phyloP scores from a whole-genome alignment of 2,888 invertebrate species.

The Eustalomyia histrio region DNA sequence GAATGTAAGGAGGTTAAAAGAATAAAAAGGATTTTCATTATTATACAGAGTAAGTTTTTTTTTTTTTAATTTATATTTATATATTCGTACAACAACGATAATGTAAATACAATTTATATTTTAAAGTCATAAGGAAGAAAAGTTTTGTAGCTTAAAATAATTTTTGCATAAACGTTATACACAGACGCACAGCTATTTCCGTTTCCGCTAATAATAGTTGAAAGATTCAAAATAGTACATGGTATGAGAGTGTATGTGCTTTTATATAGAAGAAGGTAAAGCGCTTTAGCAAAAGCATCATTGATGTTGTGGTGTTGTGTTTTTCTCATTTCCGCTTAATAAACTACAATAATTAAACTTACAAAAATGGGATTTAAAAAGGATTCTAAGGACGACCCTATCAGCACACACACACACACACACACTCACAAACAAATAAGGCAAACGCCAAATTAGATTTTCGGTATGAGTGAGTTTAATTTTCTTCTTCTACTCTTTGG shows the following conservation, averaged over 20 bases:
- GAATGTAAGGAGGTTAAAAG: background rate
- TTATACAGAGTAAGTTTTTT: conserved; percentile 32
- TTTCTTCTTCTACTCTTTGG: background rate
- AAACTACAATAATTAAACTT: conserved; percentile 77
- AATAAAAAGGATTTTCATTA: conserved; percentile 23
- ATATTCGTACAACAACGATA: background rate
- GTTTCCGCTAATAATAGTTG: conserved; percentile 50
- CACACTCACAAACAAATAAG: no score
- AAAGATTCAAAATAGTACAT: conserved; percentile 21
- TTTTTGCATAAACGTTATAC: background rate
- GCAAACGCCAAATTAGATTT: background rate
- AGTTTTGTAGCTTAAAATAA: background rate
- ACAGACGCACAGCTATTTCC: conserved; percentile 49
- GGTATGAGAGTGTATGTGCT: background rate
- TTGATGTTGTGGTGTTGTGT: conserved; percentile 25
- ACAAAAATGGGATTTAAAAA: conserved; percentile 74
- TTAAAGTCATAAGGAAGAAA: conserved; percentile 3
- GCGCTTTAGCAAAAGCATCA: background rate
- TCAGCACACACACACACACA: background rate
- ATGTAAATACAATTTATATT: background rate
- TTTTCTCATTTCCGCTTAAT: conserved; percentile 77
- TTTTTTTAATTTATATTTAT: conserved; percentile 17
- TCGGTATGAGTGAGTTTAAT: background rate
- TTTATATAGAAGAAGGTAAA: conserved; percentile 28
- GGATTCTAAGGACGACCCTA: conserved; percentile 67